These are phyloP conservation scores for Achatina immaculata DNA, from an alignment of 1,140 invertebrate species.

Conservation along the genomic window DNA sequence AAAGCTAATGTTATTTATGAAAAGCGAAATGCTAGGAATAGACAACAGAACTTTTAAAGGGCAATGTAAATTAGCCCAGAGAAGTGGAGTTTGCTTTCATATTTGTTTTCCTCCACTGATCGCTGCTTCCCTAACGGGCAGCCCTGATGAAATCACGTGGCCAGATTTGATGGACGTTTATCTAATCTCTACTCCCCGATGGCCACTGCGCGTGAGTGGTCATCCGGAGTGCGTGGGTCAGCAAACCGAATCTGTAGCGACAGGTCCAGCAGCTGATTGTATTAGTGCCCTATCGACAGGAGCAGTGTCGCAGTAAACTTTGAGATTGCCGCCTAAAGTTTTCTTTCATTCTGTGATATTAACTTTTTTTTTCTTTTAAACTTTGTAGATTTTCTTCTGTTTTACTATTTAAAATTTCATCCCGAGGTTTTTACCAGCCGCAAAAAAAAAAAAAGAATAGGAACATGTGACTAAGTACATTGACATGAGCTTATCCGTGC, in stretches of 20 bases:
- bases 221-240: constrained; percentile 14
- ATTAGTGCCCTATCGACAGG: not conserved
- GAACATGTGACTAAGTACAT: too few species aligned
- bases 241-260: constrained; percentile 22
- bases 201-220: constrained; percentile 28
- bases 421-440: not conserved
- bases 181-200: constrained; percentile 31
- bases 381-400: not conserved
- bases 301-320: not conserved
- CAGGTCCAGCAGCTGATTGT: constrained; percentile 13
- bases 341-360: not conserved
- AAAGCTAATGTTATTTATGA: not conserved
- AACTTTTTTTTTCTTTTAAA: too few species aligned
- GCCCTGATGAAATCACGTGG: constrained; percentile 10
- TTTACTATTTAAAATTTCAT: not conserved
- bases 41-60: not conserved
- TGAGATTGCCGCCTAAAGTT: not conserved
- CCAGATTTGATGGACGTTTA: constrained; percentile 29
- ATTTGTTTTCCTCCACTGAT: not conserved
- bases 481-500: too few species aligned
- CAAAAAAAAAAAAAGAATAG: not conserved
- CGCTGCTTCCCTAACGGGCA: not conserved
- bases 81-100: not conserved
- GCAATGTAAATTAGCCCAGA: not conserved
- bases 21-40: not conserved